Base-by-base conservation (phyloP, 2,888 invertebrate genomes). In the Maniola hyperantus region DNA sequence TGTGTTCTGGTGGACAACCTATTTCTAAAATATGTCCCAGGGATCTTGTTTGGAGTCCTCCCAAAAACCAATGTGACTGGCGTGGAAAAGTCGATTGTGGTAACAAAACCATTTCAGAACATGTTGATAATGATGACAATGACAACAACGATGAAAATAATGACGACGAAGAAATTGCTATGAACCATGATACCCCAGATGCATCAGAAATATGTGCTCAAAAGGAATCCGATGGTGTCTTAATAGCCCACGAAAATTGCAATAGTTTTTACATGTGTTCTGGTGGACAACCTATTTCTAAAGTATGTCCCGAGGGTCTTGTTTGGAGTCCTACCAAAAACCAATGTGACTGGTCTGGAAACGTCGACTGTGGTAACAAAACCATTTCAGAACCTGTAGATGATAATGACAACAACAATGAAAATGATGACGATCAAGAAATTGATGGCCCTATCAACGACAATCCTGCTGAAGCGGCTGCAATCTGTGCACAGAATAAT, bases 181-280 rank as follows among this genome's bases (percentile, higher is more conserved):
- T 71, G 7, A 73, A 79, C 44, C 75, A 77, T 60, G 75, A 77
- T 50, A 80, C 79, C 11, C 74, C 58, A 42, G 77, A 81, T 70
- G 67, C 72, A 18, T 61, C 65, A 1, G 6, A 18, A 6, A 77
- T 81, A 36, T 83, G 50, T 51, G 50, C 50, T 6, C 11, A 26
- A 13, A 11, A 51, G 0, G 74, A 65, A 5, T 78, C 79, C 1
- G 72, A 79, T 11, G 77, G 79, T 7, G 55, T 74, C 1, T 65
- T 81, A 6, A 68, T 83, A 0, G 78, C 81, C 1, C 74, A 79
- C 39, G 76, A 81, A 66, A 73, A 77, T 53, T 82, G 81, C 62
- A 78, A 78, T 58, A 64, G 76, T 65, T 80, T 78, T 53, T 79
- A 78, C 62, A 75, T 70, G 48, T 76, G 78, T 61, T 48, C 44